phyloP scores from a whole-genome alignment of 2,797 vertebrate genomes.

The Cuculus canorus region DNA sequence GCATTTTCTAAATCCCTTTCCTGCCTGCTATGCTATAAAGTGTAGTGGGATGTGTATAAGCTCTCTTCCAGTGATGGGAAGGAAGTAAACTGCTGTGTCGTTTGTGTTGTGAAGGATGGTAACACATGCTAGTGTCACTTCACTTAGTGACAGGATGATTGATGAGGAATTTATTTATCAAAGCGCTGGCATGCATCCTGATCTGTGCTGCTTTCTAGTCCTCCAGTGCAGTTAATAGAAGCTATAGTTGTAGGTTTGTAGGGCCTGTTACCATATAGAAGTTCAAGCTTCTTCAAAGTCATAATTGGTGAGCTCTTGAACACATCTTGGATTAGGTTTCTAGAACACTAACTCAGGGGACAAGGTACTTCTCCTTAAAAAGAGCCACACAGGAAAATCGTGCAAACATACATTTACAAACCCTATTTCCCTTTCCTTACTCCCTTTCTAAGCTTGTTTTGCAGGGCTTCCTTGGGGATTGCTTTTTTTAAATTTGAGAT shows the following conservation, averaged over 20 bases:
- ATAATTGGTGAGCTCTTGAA: not conserved
- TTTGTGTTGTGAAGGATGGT: not conserved
- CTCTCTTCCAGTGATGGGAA: not conserved
- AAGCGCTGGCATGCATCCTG: not conserved
- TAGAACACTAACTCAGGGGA: not conserved
- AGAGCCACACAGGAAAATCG: not conserved
- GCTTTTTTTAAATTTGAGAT: not conserved
- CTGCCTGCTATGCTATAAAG: not conserved
- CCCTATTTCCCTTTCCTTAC: not conserved
- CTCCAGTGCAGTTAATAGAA: not conserved
- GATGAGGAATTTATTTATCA: not conserved
- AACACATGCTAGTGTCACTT: not conserved
- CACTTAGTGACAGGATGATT: not conserved
- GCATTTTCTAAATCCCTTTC: not conserved
- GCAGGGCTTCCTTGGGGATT: rapidly evolving
- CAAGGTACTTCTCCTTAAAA: not conserved
- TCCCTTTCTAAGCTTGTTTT: not conserved
- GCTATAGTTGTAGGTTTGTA: not conserved
- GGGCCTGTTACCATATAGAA: not conserved
- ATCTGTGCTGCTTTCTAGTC: not conserved
- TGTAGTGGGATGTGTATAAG: not conserved
- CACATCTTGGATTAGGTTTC: not conserved
- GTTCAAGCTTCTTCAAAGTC: not conserved
- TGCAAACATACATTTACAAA: not conserved
- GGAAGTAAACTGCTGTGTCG: not conserved